Base-by-base conservation (phyloP, 2,888 invertebrate genomes). In the Chrysolina americana region DNA sequence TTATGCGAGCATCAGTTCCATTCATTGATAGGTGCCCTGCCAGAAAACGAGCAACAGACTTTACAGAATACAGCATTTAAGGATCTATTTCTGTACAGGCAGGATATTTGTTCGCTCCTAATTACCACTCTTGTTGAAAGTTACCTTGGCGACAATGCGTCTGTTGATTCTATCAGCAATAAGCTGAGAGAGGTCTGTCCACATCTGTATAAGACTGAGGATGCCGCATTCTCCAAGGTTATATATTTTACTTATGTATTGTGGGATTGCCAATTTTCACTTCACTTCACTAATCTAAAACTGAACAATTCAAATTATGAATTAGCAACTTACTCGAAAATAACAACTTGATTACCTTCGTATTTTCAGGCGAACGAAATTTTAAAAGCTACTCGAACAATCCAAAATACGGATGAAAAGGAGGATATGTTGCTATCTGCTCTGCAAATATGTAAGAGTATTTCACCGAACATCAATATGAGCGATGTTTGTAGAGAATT, bases 201-300 rank as follows among this genome's bases (percentile, higher is more conserved):
- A 0, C 94, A 95, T 81, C 90, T 99, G 36, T 99, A 98, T 87
- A 94, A 95, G 78, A 94, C 94, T 83, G 98, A 99, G 89, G 99
- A 99, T 88, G 98, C 98, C 4, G 95, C 96, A 13, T 97, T 96
- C 83, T 96, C 98, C 2, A 98, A 98, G 90, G 97, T 96, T 87
- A 85, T 80, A 72, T 36, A 8, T 6, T 36, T 36, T 36, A 36
- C 8, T 36, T 0, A 36, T 8, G 36, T 36, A 36, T 36, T 36
- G 36, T 8, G 36, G 28, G 2, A 28, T 3, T 28, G 28, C 5
- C 28, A 36, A 36, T 0, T 6, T 36, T 3, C 36, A 36, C 28
- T 3, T 28, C 5, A 3, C 2, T 28, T 28, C 2, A 5, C 28
- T 28, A 28, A 3, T 28, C 5, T 28, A n/a, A n/a, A n/a, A n/a